These are phyloP conservation scores for Holacanthella duospinosa DNA, from an alignment of 2,888 invertebrate species.

Conservation along the genomic window DNA sequence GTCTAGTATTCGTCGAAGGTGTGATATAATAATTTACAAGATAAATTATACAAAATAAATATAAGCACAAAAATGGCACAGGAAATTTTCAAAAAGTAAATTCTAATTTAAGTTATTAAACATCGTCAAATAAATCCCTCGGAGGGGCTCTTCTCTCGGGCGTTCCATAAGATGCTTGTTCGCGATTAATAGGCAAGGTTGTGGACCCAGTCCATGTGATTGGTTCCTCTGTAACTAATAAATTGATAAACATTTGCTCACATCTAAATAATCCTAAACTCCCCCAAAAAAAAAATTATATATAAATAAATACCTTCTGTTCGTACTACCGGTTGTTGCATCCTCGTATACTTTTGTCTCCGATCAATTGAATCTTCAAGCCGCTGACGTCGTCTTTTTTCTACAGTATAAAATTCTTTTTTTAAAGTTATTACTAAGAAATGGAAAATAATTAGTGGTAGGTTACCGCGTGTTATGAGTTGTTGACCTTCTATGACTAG, in stretches of 20 bases:
- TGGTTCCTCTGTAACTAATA: background rate
- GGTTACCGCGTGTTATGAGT: conserved; percentile 70
- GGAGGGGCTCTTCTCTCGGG: conserved; percentile 16
- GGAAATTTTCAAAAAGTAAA: no score
- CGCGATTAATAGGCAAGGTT: background rate
- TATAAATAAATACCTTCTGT: background rate
- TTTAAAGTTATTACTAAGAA: background rate
- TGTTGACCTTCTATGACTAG: conserved; percentile 87
- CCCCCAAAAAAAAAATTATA: background rate
- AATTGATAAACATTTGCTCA: background rate
- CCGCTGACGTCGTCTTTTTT: conserved; percentile 38
- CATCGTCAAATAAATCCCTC: conserved; percentile 26
- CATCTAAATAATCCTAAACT: no score
- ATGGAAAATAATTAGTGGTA: no score
- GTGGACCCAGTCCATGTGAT: background rate
- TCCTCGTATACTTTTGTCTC: conserved; percentile 9
- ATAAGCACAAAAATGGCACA: no score
- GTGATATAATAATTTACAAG: no score
- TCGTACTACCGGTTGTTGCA: conserved; percentile 16
- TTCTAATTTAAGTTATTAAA: no score
- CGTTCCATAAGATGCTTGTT: conserved; percentile 11
- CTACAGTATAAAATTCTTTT: conserved; percentile 18
- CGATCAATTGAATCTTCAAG: conserved; percentile 14
- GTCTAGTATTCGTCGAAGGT: no score
- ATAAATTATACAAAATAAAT: no score